phyloP scores from a whole-genome alignment of 2,113 vertebrate species.

The Psammodynastes pulverulentus region DNA sequence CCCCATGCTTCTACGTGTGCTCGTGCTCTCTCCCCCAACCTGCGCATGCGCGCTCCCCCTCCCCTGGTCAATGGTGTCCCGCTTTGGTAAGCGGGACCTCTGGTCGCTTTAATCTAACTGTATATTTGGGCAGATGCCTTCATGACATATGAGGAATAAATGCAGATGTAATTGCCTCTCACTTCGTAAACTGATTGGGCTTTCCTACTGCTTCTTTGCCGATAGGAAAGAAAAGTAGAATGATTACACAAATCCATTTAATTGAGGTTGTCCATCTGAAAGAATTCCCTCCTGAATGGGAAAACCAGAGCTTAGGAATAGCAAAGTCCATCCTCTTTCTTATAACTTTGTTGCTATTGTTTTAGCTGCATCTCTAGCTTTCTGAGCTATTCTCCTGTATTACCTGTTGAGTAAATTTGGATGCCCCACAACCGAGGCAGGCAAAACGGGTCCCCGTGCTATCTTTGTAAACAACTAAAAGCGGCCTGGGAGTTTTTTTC shows the following conservation, averaged over 20 bases:
- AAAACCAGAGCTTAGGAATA: background rate
- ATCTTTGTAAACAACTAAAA: too few relatives aligned
- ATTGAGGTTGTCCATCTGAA: background rate
- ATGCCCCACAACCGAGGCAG: background rate
- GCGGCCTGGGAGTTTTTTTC: background rate
- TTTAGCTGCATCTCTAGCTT: background rate
- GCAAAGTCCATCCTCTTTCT: background rate
- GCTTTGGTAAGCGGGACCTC: too few relatives aligned
- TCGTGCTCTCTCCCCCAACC: too few relatives aligned
- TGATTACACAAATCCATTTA: background rate
- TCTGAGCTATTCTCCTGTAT: background rate
- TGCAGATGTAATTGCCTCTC: background rate
- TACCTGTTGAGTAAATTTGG: background rate
- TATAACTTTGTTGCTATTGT: background rate
- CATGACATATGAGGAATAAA: background rate
- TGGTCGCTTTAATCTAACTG: too few relatives aligned
- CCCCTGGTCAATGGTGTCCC: too few relatives aligned
- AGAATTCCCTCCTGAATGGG: background rate
- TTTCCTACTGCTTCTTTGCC: background rate
- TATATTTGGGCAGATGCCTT: background rate
- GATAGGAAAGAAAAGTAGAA: background rate
- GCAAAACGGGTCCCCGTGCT: too few relatives aligned
- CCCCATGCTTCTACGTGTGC: too few relatives aligned
- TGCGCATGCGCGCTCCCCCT: too few relatives aligned
- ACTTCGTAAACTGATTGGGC: background rate